Percentiles rank a stretch among this genome's conserved stretches.
These are phyloP conservation scores for Aricia agestis DNA, from an alignment of 1,140 invertebrate species.

Conservation along the genomic window DNA sequence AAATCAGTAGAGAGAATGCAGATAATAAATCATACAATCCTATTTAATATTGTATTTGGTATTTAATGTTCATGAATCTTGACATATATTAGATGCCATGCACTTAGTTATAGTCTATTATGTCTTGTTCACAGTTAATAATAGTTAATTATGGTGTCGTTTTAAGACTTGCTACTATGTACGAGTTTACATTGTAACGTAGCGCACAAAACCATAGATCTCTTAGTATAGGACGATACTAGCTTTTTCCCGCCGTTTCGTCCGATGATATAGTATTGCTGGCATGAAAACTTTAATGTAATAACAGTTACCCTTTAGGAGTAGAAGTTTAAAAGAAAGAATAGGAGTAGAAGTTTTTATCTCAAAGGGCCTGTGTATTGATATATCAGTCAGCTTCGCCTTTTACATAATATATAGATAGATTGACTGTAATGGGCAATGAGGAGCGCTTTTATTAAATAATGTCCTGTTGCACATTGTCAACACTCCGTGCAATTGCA, in stretches of 20 bases:
- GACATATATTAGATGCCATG: not conserved
- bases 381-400: too few species aligned
- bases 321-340: too few species aligned
- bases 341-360: too few species aligned
- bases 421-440: slow-evolving; percentile 15
- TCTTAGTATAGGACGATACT: too few species aligned
- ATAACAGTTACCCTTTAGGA: too few species aligned
- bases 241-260: too few species aligned
- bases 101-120: not conserved
- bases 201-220: not conserved
- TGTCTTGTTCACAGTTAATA: too few species aligned
- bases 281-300: too few species aligned
- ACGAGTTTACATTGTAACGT: not conserved
- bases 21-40: not conserved
- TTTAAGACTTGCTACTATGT: not conserved
- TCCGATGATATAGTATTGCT: too few species aligned
- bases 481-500: slow-evolving; percentile 45
- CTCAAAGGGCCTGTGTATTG: too few species aligned
- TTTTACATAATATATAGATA: slow-evolving; percentile 2
- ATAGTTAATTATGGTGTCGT: too few species aligned
- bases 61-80: not conserved
- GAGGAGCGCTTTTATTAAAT: slow-evolving; percentile 19
- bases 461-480: slow-evolving; percentile 30
- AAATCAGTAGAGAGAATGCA: not conserved
- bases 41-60: not conserved